Conservation (phyloP, 1,140 invertebrate genomes). For the Cydia fagiglandana region DNA sequence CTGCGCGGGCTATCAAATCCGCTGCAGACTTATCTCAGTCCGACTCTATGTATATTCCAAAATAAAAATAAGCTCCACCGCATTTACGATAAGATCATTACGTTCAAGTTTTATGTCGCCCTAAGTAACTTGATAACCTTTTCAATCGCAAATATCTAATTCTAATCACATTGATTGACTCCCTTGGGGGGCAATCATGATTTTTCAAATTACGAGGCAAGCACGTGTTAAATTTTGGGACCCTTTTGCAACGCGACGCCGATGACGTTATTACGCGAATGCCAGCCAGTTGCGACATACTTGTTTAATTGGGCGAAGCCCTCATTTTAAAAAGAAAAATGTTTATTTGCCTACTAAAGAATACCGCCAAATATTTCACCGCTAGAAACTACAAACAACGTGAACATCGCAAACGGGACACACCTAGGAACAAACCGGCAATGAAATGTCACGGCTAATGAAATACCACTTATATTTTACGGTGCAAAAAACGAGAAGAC, state of each 20-base stretch:
- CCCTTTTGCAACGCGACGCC: conserved; percentile 67
- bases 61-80: neutral
- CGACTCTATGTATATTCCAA: neutral
- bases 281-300: conserved; percentile 49
- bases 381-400: neutral
- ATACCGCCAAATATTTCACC: neutral
- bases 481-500: conserved; percentile 63
- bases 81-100: conserved; percentile 28
- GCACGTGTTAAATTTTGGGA: conserved; percentile 73
- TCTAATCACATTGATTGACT: conserved; percentile 75
- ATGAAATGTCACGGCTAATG: conserved; percentile 64
- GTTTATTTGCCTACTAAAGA: neutral
- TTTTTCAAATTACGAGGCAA: conserved; percentile 72
- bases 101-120: conserved; percentile 53
- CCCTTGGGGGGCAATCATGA: conserved; percentile 75
- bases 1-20: too few relatives aligned
- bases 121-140: conserved; percentile 67
- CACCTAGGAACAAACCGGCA: conserved; percentile 36
- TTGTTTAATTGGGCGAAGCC: conserved; percentile 43
- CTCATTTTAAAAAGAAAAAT: neutral
- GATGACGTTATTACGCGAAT: conserved; percentile 56
- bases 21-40: too few relatives aligned
- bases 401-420: neutral
- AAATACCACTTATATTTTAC: conserved; percentile 73
- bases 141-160: conserved; percentile 75